Evolutionary conservation across 2,888 invertebrate genomes (phyloP), one percentile per base, ranked within the genome.

Genomic region (Dynastes tityus): DNA sequence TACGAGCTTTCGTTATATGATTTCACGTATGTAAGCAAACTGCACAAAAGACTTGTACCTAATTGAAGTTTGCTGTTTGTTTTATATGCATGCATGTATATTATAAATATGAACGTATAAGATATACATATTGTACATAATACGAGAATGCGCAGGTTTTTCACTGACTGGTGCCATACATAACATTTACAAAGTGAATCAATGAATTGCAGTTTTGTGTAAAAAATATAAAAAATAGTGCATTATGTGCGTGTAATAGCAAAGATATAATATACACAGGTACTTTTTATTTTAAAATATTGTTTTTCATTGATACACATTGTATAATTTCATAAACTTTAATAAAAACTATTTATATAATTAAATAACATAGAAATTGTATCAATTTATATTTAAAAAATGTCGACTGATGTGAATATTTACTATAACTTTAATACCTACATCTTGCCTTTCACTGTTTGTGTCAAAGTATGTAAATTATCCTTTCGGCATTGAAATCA

Each of bases 151-250:
- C 82, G 81, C 83, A 83, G 83, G 80, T 84, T 82, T 80, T 79
- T 80, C 77, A 81, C 80, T 81, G 82, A 84, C 83, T 83, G 86
- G 86, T 86, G 86, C 86, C 86, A 86, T 86, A 86, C 83, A 82
- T 84, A 84, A 51, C 55, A 65, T 78, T 78, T 78, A 65, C 78
- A 73, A 73, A 45, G 78, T 78, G 78, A 63, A 73, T 77, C 76
- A 68, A 68, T 68, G 76, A 68, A 77, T 61, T 63, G 63, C 73
- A 74, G 55, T 61, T 74, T 61, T 13, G 32, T 4, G 22, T 61
- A 67, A 76, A 37, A 77, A 45, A 68, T 77, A 58, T 53, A 45
- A 53, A 45, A 67, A 68, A 68, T 65, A 65, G 49, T 77, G 55
- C 58, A 68, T 49, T 77, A 58, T 45, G 37, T 40, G 45, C 27